These are phyloP conservation scores for Criorhina ranunculi DNA, from an alignment of 2,888 invertebrate species.

Conservation along the genomic window DNA sequence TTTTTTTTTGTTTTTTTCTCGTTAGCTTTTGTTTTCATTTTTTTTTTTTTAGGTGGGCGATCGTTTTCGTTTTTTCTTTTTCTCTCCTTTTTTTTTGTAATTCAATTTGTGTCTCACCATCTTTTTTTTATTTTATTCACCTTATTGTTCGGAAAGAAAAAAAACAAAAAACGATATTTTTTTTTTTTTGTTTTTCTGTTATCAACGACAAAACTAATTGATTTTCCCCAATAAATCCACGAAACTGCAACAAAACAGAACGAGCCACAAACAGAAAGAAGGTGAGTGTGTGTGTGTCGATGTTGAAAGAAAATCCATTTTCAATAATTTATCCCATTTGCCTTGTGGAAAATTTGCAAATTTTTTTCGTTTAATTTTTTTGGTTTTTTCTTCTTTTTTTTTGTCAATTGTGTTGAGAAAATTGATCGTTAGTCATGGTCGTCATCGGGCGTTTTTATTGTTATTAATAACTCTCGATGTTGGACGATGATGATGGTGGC, in stretches of 20 bases:
- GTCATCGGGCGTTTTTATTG: conserved; percentile 35
- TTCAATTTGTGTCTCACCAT: conserved; percentile 46
- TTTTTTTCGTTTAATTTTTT: conserved; percentile 10
- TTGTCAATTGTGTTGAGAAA: background rate
- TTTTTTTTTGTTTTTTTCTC: conserved; percentile 38
- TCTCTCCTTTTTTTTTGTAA: background rate
- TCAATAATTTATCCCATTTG: conserved; percentile 15
- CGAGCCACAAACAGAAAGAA: conserved; percentile 69
- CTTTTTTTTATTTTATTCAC: conserved; percentile 25
- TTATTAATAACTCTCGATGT: conserved; percentile 49
- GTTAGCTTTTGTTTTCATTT: conserved; percentile 36
- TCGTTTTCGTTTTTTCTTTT: conserved; percentile 19
- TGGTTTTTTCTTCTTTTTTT: conserved; percentile 1
- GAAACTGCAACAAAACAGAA: conserved; percentile 68
- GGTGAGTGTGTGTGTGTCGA: conserved; percentile 43
- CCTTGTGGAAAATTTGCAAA: conserved; percentile 8
- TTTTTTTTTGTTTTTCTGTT: conserved; percentile 18
- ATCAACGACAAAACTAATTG: conserved; percentile 50
- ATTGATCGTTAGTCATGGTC: conserved; percentile 33
- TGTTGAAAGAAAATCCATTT: conserved; percentile 21
- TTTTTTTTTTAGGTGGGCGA: conserved; percentile 39
- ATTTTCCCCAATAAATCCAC: conserved; percentile 41
- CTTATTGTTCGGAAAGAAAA: conserved; percentile 12
- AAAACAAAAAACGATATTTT: conserved; percentile 19
- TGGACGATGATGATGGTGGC: background rate